A percentile compares a stretch with the other conserved stretches of the same genome.
Evolutionary conservation across 2,888 invertebrate species (phyloP).

Genomic region (Drosophila atroscutellata): DNA sequence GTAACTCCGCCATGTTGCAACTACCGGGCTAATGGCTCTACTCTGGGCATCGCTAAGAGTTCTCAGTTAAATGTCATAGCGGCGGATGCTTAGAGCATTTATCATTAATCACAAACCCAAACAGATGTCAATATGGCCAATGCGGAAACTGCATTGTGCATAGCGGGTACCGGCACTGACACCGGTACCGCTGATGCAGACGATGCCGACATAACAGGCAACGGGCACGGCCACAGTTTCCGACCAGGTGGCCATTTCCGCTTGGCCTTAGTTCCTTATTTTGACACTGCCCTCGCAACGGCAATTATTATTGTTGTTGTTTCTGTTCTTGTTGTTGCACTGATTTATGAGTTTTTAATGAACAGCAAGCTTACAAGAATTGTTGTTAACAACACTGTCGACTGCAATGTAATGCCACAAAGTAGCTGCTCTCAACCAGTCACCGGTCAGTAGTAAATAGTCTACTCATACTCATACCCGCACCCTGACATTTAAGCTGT

Average conservation of each 20-base stretch:
- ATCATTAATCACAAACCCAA: slow-evolving; percentile 78
- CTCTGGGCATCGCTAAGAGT: slow-evolving; percentile 33
- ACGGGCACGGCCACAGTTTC: slow-evolving; percentile 23
- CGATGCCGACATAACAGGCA: slow-evolving; percentile 31
- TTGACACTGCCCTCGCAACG: slow-evolving; percentile 65
- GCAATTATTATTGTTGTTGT: slow-evolving; percentile 65
- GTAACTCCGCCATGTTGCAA: slow-evolving; percentile 5
- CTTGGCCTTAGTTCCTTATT: slow-evolving; percentile 49
- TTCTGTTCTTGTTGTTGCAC: slow-evolving; percentile 37
- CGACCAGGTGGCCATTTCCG: slow-evolving; percentile 62
- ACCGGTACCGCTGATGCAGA: slow-evolving; percentile 12
- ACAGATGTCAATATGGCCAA: slow-evolving; percentile 71
- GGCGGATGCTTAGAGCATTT: slow-evolving; percentile 73
- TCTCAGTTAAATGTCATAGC: slow-evolving; percentile 70
- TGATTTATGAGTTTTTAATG: slow-evolving; percentile 81
- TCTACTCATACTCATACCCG: slow-evolving; percentile 31
- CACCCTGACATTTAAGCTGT: slow-evolving; percentile 51
- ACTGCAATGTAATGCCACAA: slow-evolving; percentile 49
- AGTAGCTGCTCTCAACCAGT: slow-evolving; percentile 45
- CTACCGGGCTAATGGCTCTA: slow-evolving; percentile 59
- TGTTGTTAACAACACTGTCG: slow-evolving; percentile 75
- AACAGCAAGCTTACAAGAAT: slow-evolving; percentile 79
- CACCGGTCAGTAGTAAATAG: slow-evolving; percentile 28
- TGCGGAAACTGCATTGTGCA: slow-evolving; percentile 61
- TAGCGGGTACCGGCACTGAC: slow-evolving; percentile 28